Percentiles rank a stretch among this genome's conserved stretches.
Evolutionary conservation across 2,888 invertebrate genomes (phyloP).

Genomic region (Himalopsyche anomala): DNA sequence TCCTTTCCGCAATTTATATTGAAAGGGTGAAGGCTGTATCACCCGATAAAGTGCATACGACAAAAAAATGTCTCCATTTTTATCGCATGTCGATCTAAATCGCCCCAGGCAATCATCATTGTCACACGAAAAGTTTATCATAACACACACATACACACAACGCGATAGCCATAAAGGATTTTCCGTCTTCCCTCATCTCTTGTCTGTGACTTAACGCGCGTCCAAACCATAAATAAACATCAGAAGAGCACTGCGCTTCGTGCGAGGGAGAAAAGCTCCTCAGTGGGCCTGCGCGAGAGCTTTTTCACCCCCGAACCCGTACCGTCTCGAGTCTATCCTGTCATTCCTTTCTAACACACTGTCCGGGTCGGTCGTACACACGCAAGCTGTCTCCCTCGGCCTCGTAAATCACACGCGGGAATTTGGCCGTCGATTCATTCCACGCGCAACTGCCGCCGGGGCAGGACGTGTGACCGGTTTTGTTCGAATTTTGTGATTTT

Average conservation of each 20-base stretch:
- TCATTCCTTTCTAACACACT: constrained; percentile 46
- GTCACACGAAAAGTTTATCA: constrained; percentile 52
- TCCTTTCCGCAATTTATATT: neutral
- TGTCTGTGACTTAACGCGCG: constrained; percentile 61
- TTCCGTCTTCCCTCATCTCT: constrained; percentile 60
- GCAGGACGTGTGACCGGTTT: constrained; percentile 72
- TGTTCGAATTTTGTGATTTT: neutral
- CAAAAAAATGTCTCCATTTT: constrained; percentile 10
- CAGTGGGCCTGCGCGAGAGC: constrained; percentile 54
- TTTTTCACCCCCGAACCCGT: constrained; percentile 51
- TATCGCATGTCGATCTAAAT: constrained; percentile 15
- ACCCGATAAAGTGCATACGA: neutral
- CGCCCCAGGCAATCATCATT: constrained; percentile 31
- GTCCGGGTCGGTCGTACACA: constrained; percentile 25
- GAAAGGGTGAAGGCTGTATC: constrained; percentile 6
- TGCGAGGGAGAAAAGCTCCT: constrained; percentile 56
- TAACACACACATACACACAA: constrained; percentile 56
- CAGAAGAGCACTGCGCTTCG: constrained; percentile 49
- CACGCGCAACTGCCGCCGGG: constrained; percentile 77
- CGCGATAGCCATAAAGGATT: constrained; percentile 60
- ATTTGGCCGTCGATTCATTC: constrained; percentile 74
- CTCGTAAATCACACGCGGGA: constrained; percentile 74
- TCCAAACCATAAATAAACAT: constrained; percentile 64
- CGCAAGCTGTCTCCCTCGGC: constrained; percentile 53
- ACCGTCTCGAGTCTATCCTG: constrained; percentile 38